These are phyloP conservation scores for Uropetala carovei DNA, from an alignment of 2,888 invertebrate species.

Conservation along the genomic window DNA sequence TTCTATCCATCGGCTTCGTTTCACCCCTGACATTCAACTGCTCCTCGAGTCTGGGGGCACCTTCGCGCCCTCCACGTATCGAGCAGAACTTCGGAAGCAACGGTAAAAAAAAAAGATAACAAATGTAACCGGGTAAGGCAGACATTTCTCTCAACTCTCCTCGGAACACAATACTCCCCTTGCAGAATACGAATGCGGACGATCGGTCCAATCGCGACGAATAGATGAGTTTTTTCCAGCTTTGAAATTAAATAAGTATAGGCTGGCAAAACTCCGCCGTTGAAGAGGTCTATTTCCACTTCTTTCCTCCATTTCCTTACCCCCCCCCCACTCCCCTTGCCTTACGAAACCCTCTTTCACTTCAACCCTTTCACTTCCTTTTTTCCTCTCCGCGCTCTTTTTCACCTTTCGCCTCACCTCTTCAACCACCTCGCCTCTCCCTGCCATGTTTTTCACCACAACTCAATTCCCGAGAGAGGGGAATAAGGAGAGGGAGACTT, in stretches of 20 bases:
- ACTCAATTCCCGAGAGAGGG: constrained; percentile 36
- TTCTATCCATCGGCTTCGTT: neutral
- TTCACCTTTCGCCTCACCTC: constrained; percentile 23
- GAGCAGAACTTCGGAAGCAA: neutral
- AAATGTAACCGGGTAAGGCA: neutral
- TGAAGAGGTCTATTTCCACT: neutral
- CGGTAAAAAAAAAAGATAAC: neutral
- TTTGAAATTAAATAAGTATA: neutral
- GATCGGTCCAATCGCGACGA: neutral
- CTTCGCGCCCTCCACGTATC: neutral
- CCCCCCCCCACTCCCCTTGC: neutral
- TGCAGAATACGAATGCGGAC: neutral
- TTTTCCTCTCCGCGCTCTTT: neutral
- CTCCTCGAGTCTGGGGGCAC: neutral
- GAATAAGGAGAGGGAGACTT: neutral
- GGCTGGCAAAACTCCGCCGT: neutral
- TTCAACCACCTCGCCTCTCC: neutral
- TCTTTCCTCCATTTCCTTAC: neutral
- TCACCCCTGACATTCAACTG: constrained; percentile 1
- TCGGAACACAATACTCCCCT: neutral
- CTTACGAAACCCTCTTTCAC: neutral
- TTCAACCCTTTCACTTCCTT: neutral
- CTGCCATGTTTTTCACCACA: constrained; percentile 46
- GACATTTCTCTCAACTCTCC: neutral
- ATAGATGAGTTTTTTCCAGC: neutral